Percentiles rank a stretch among this genome's conserved stretches.
phyloP scores from a whole-genome alignment of 2,888 invertebrate genomes.

The Stenotaenia linearis region DNA sequence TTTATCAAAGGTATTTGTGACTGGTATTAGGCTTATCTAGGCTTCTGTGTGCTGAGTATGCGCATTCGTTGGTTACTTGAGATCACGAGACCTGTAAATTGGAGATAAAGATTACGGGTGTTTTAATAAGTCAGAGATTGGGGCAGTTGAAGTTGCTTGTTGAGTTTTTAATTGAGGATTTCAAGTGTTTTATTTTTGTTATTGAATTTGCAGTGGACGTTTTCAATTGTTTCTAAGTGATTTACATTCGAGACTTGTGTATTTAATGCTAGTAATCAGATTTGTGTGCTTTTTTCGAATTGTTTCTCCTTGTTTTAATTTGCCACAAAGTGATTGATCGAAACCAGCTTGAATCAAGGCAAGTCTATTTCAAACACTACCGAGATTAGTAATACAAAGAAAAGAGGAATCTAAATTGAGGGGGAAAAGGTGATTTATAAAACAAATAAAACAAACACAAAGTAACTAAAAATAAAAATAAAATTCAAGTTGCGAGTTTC shows the following conservation, averaged over 20 bases:
- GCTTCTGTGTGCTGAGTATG: not conserved
- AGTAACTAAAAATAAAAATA: no score
- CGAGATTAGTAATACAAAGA: not conserved
- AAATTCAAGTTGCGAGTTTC: no score
- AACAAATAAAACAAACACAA: not conserved
- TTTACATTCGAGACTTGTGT: not conserved
- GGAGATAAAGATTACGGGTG: not conserved
- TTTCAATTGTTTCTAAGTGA: not conserved
- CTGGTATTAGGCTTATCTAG: not conserved
- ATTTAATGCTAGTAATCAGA: not conserved
- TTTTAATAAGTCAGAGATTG: not conserved
- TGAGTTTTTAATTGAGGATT: not conserved
- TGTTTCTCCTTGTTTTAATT: not conserved
- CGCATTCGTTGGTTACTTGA: not conserved
- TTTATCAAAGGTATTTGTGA: slow-evolving; percentile 1
- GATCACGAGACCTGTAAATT: not conserved
- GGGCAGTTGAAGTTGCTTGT: not conserved
- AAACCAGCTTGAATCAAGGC: not conserved
- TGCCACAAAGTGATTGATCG: not conserved
- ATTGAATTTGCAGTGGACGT: not conserved
- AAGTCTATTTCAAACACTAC: not conserved
- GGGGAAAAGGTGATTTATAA: not conserved
- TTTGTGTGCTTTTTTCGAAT: not conserved
- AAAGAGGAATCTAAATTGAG: not conserved
- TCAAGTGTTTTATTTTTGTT: not conserved